phyloP scores from a whole-genome alignment of 2,888 invertebrate genomes.

The Tipula confusa region DNA sequence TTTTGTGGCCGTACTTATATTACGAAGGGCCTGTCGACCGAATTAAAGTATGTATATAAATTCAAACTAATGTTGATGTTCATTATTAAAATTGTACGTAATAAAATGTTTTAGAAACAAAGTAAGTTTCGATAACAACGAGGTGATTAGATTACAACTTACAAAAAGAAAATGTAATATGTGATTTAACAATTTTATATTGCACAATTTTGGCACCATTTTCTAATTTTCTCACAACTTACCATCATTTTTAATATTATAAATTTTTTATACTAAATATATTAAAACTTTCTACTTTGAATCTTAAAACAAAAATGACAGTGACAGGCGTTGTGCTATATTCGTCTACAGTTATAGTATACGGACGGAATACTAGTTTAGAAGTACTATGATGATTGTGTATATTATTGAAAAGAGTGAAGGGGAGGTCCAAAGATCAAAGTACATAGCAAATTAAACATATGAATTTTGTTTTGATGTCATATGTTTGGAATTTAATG shows the following conservation, averaged over 20 bases:
- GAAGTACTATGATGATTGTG: not conserved
- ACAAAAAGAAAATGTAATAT: too few species aligned
- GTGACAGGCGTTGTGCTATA: not conserved
- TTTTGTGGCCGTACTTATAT: not conserved
- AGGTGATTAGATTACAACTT: not conserved
- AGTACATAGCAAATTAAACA: not conserved
- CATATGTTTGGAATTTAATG: not conserved
- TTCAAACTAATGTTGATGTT: not conserved
- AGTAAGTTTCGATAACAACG: not conserved
- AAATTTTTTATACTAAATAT: not conserved
- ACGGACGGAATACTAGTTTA: not conserved
- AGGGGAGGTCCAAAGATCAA: not conserved
- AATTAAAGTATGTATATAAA: not conserved
- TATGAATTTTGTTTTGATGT: not conserved
- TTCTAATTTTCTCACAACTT: not conserved
- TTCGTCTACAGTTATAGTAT: not conserved
- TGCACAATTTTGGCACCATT: constrained; percentile 5
- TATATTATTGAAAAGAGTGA: not conserved
- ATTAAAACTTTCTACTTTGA: not conserved
- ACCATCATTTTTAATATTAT: not conserved
- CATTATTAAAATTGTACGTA: not conserved
- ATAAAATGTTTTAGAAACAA: not conserved
- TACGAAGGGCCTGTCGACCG: not conserved
- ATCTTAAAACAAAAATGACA: constrained; percentile 1
- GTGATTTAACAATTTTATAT: not conserved